These are phyloP conservation scores for Eulemur macaco DNA, from an alignment of 2,113 vertebrate genomes.

Conservation along the genomic window DNA sequence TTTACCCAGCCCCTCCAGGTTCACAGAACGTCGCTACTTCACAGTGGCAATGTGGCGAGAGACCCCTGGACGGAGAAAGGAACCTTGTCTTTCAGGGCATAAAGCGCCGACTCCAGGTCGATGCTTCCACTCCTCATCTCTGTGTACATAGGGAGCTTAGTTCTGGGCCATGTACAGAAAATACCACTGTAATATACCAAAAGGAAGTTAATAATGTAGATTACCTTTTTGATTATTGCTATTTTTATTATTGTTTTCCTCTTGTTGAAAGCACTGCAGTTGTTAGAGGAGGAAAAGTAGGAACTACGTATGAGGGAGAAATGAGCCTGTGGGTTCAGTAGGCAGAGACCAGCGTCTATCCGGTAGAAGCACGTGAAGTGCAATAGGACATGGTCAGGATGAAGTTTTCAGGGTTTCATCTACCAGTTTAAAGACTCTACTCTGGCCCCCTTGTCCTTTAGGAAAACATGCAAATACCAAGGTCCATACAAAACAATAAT, in stretches of 20 bases:
- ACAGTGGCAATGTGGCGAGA: slow-evolving; percentile 44
- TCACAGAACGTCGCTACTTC: slow-evolving; percentile 79
- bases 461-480: slow-evolving; percentile 62
- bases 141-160: slow-evolving; percentile 84
- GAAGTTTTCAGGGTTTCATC: slow-evolving; percentile 72
- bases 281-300: slow-evolving; percentile 75
- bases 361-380: slow-evolving; percentile 48
- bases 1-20: slow-evolving; percentile 60
- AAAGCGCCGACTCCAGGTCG: slow-evolving; percentile 60
- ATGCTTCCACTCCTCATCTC: slow-evolving; percentile 72
- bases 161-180: slow-evolving; percentile 88
- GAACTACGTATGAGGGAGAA: slow-evolving; percentile 66
- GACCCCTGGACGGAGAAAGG: slow-evolving; percentile 68
- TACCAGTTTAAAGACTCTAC: slow-evolving; percentile 69
- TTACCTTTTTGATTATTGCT: slow-evolving; percentile 87
- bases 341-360: slow-evolving; percentile 36
- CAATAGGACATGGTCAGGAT: slow-evolving; percentile 60
- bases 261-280: slow-evolving; percentile 85
- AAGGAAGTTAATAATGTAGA: slow-evolving; percentile 88
- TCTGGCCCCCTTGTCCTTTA: slow-evolving; percentile 60
- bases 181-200: slow-evolving; percentile 85
- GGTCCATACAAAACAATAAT: slow-evolving; percentile 45
- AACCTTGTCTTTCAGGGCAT: slow-evolving; percentile 74
- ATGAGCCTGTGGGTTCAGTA: slow-evolving; percentile 55
- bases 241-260: slow-evolving; percentile 85